A percentile compares a stretch with the other conserved stretches of the same genome.
Evolutionary conservation across 2,113 vertebrate genomes (phyloP).

Genomic region (Symphodus melops): DNA sequence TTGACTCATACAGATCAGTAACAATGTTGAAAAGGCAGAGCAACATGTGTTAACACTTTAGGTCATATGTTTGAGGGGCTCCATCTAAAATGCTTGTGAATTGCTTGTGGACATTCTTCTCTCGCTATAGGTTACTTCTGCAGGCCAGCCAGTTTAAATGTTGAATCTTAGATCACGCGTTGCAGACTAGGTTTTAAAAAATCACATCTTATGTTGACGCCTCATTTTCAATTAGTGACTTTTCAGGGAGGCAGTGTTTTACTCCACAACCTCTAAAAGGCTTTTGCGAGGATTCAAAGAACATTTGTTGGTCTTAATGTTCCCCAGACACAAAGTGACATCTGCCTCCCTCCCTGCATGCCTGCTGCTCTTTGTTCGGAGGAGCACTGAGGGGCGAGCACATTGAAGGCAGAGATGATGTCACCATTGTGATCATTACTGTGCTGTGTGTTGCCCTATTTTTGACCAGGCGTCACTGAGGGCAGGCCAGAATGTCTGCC

Average conservation of each 20-base stretch:
- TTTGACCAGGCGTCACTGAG: slow-evolving; percentile 79
- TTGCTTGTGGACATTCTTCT: slow-evolving; percentile 63
- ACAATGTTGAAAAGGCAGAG: slow-evolving; percentile 37
- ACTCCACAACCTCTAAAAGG: slow-evolving; percentile 40
- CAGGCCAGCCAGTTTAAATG: background rate
- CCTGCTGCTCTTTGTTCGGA: slow-evolving; percentile 82
- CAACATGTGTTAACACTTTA: slow-evolving; percentile 77
- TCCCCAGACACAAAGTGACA: slow-evolving; percentile 81
- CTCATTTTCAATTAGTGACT: slow-evolving; percentile 37
- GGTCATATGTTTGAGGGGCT: slow-evolving; percentile 69
- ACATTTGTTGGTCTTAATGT: slow-evolving; percentile 80
- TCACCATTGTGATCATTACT: slow-evolving; percentile 81
- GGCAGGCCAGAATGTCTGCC: slow-evolving; percentile 75
- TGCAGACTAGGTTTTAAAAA: background rate
- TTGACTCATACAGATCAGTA: slow-evolving; percentile 39
- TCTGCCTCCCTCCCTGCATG: slow-evolving; percentile 76
- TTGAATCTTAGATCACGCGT: slow-evolving; percentile 10
- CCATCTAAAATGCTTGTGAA: slow-evolving; percentile 48
- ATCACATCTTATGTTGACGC: background rate
- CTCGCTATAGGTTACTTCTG: slow-evolving; percentile 12
- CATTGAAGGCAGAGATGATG: slow-evolving; percentile 79
- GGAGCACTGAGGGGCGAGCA: slow-evolving; percentile 70
- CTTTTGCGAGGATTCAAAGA: slow-evolving; percentile 55
- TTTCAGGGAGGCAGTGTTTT: slow-evolving; percentile 35
- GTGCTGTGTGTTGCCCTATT: slow-evolving; percentile 77